Base-by-base conservation (phyloP, 2,888 invertebrate species). In the Cantharis nigra region DNA sequence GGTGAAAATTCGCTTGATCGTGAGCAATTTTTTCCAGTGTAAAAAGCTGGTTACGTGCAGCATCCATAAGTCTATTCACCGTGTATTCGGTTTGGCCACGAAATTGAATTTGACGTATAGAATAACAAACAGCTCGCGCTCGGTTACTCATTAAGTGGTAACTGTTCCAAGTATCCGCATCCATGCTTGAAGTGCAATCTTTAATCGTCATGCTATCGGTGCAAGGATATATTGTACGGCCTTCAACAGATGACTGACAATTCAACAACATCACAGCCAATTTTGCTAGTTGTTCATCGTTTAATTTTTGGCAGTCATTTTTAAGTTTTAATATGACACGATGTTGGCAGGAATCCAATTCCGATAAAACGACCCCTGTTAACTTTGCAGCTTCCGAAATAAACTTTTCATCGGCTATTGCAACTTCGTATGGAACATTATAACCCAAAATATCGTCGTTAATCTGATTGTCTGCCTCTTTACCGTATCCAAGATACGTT, bases 131-230 rank as follows among this genome's bases (percentile, higher is more conserved):
- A n/a, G 93, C 92, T 78, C 92, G 88, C 0, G 93, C 93, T 82
- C 93, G 86, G 84, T 93, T 93, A 80, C 91, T 91, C 87, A 93
- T 91, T 71, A 93, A 88, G 85, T 93, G 92, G 84, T 93, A 94
- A n/a, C 92, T 91, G 83, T 93, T 93, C 93, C 93, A 93, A 69
- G 91, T 91, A 82, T 92, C 91, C 3, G 91, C 86, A 85, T 93
- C 92, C 93, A 94, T 93, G 62, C 89, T 87, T 20, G 87, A 89
- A 2, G 93, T 93, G 85, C 94, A 94, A 78, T 92, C 91, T 83
- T 90, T 90, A 72, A 93, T 87, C 62, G 89, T 91, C 93, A 93
- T 93, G 78, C 90, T 87, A 63, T 90, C 90, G 0, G 91, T 91
- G 83, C 94, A 94, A 0, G 91, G 90, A 85, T 89, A 93, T 49